Conservation (phyloP, 1,140 invertebrate genomes). For the Heliconius eleuchia region DNA sequence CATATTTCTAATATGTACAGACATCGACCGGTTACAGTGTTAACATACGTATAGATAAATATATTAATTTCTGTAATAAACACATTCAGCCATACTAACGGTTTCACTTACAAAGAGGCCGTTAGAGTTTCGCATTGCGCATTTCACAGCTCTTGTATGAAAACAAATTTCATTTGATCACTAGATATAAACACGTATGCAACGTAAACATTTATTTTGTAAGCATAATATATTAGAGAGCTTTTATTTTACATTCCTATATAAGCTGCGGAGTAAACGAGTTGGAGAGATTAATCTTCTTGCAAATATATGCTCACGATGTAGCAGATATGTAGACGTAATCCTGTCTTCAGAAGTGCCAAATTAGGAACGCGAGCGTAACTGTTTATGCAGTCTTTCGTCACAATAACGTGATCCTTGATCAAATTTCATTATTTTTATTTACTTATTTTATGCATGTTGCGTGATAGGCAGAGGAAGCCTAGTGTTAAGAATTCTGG, state of each 20-base stretch:
- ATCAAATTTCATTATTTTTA: too few species aligned
- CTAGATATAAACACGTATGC: background rate
- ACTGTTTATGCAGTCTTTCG: background rate
- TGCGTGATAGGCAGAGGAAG: background rate
- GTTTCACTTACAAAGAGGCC: background rate
- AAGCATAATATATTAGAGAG: background rate
- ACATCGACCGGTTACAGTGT: too few species aligned
- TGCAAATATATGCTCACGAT: constrained; percentile 9
- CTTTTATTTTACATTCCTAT: constrained; percentile 10
- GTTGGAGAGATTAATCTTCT: constrained; percentile 8
- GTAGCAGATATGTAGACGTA: constrained; percentile 9
- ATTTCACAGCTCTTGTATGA: background rate
- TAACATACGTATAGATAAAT: too few species aligned
- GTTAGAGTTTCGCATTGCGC: background rate
- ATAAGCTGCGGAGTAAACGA: constrained; percentile 6
- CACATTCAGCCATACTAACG: background rate
- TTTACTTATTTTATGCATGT: too few species aligned
- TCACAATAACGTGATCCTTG: background rate
- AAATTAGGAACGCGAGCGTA: constrained; percentile 1
- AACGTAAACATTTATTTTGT: background rate
- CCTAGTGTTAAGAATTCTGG: too few species aligned
- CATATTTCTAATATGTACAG: too few species aligned
- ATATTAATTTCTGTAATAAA: background rate
- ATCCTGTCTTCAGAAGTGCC: constrained; percentile 11
- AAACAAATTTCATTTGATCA: background rate